These are phyloP conservation scores for Tetragonula clypearis DNA, from an alignment of 1,140 invertebrate species.

Conservation along the genomic window DNA sequence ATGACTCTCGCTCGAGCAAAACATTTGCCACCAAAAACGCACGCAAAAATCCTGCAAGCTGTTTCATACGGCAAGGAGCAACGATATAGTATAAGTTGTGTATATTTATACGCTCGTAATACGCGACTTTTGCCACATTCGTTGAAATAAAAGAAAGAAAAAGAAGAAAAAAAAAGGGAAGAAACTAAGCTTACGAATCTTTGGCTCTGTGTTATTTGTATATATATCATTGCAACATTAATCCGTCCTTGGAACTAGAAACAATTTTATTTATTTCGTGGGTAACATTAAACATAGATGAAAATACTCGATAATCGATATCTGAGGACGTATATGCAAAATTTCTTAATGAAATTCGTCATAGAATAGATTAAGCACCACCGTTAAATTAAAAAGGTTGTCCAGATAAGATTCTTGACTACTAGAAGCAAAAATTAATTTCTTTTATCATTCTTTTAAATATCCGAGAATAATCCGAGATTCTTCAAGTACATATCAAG, in stretches of 20 bases:
- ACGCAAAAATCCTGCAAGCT: neutral
- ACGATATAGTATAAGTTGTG: neutral
- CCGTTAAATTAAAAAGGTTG: too few relatives aligned
- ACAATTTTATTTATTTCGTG: neutral
- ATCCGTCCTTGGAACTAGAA: neutral
- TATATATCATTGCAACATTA: neutral
- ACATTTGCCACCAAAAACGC: neutral
- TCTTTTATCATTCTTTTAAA: too few relatives aligned
- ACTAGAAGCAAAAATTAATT: too few relatives aligned
- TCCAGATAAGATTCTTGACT: too few relatives aligned
- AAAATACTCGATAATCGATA: too few relatives aligned
- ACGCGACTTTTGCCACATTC: slow-evolving; percentile 3
- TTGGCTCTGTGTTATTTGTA: neutral
- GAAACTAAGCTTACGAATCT: neutral
- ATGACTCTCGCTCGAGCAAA: neutral
- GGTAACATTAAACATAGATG: too few relatives aligned
- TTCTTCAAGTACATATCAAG: too few relatives aligned
- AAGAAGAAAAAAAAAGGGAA: neutral
- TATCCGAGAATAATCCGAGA: too few relatives aligned
- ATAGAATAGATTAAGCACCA: too few relatives aligned
- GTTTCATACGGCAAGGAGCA: neutral
- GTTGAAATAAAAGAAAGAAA: slow-evolving; percentile 20
- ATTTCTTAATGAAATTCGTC: too few relatives aligned
- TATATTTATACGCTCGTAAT: slow-evolving; percentile 24
- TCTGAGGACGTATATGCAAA: too few relatives aligned